phyloP scores from a whole-genome alignment of 2,888 invertebrate species.

The Ophion ellenae region DNA sequence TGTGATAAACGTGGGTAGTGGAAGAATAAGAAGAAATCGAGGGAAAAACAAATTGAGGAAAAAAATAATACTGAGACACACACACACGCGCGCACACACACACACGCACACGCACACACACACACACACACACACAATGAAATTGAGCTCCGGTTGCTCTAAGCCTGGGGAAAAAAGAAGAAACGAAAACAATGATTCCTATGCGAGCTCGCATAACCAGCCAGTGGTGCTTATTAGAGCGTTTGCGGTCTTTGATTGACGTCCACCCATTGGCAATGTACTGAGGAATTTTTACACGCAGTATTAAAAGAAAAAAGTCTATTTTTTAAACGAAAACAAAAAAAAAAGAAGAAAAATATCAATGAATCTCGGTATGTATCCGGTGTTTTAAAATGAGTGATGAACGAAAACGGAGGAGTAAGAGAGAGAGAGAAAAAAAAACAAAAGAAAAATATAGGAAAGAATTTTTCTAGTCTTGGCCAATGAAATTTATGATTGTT shows the following conservation, averaged over 20 bases:
- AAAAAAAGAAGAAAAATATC: slow-evolving; percentile 59
- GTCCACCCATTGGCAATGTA: slow-evolving; percentile 70
- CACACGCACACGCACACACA: slow-evolving; percentile 3
- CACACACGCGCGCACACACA: neutral
- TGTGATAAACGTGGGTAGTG: slow-evolving; percentile 82
- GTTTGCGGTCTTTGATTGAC: slow-evolving; percentile 67
- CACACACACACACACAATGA: slow-evolving; percentile 34
- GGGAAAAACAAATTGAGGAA: slow-evolving; percentile 59
- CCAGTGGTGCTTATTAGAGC: slow-evolving; percentile 72
- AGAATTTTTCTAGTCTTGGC: slow-evolving; percentile 66
- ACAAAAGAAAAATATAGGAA: slow-evolving; percentile 37
- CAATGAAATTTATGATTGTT: slow-evolving; percentile 66
- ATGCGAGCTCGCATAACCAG: slow-evolving; percentile 68
- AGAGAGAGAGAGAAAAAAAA: slow-evolving; percentile 23
- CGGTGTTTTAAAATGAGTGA: slow-evolving; percentile 64
- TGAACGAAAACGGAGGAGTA: slow-evolving; percentile 45
- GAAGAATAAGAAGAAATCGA: slow-evolving; percentile 68
- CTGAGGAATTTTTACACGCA: slow-evolving; percentile 69
- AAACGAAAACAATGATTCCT: slow-evolving; percentile 54
- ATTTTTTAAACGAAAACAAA: slow-evolving; percentile 72
- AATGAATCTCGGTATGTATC: slow-evolving; percentile 67
- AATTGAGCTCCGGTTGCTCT: slow-evolving; percentile 62
- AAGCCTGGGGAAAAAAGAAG: slow-evolving; percentile 6
- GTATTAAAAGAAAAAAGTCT: slow-evolving; percentile 68
- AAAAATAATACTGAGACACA: slow-evolving; percentile 63